Evolutionary conservation across 2,888 invertebrate species (phyloP).

Genomic region (Bombyx huttoni): DNA sequence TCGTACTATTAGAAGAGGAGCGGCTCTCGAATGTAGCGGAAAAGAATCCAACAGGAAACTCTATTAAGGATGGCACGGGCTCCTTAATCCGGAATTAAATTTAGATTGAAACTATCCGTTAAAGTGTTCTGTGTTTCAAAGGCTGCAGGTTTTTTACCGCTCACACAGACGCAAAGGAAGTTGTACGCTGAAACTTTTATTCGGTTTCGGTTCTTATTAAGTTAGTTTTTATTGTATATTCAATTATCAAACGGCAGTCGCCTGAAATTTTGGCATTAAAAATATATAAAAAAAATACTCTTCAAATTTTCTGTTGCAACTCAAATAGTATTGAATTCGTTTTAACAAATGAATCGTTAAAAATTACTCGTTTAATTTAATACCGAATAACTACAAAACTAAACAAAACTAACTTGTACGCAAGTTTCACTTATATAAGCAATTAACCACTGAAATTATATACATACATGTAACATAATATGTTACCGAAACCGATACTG

Average conservation of each 20-base stretch:
- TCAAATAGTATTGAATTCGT: no score
- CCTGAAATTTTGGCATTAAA: no score
- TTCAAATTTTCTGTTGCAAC: no score
- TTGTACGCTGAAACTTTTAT: not conserved
- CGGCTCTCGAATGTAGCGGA: constrained; percentile 25
- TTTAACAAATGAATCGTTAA: no score
- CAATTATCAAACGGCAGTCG: not conserved
- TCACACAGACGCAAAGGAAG: not conserved
- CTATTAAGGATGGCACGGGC: constrained; percentile 26
- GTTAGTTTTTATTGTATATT: not conserved
- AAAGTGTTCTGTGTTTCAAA: constrained; percentile 13
- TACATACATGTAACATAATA: not conserved
- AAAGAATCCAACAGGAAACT: constrained; percentile 39
- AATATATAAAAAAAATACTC: no score
- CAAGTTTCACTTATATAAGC: not conserved
- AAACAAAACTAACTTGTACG: not conserved
- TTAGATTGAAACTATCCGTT: constrained; percentile 41
- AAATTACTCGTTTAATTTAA: not conserved
- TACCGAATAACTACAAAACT: not conserved
- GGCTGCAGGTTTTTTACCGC: not conserved
- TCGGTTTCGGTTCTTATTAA: not conserved
- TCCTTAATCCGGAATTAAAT: constrained; percentile 40
- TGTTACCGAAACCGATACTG: not conserved
- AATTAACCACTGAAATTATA: not conserved
- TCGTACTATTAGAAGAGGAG: not conserved